Percentiles rank a stretch among this genome's conserved stretches.
Conservation (phyloP, 2,113 vertebrate genomes). For the Callithrix jacchus region DNA sequence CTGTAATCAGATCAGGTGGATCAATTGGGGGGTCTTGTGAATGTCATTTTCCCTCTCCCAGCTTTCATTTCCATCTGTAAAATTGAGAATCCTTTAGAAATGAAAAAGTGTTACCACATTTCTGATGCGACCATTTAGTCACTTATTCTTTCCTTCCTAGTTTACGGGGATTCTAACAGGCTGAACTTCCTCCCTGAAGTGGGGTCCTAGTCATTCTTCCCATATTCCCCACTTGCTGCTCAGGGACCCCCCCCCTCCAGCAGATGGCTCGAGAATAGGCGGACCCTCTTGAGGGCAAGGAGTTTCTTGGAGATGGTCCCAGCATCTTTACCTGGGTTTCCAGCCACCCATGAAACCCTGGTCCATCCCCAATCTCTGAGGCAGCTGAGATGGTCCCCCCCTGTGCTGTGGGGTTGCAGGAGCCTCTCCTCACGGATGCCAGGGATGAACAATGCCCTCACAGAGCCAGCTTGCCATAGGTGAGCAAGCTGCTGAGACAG, state of each 20-base stretch:
- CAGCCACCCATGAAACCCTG: rapidly evolving
- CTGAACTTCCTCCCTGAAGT: not conserved
- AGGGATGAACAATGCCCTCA: not conserved
- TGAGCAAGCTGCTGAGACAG: not conserved
- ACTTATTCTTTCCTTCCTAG: not conserved
- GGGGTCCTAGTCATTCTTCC: not conserved
- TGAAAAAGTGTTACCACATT: not conserved
- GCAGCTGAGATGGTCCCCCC: not conserved
- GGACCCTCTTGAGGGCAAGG: rapidly evolving
- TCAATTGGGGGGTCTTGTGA: not conserved
- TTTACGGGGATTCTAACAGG: not conserved
- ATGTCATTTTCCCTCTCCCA: not conserved
- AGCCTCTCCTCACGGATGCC: not conserved
- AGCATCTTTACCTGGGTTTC: not conserved
- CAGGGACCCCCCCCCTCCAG: rapidly evolving
- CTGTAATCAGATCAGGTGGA: no score
- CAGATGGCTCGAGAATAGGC: no score
- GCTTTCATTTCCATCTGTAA: not conserved
- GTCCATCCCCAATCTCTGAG: rapidly evolving
- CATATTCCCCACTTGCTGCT: not conserved
- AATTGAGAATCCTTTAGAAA: not conserved
- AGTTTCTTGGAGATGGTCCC: not conserved
- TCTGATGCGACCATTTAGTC: not conserved
- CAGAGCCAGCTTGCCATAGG: not conserved
- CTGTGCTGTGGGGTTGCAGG: not conserved